A percentile compares a stretch with the other conserved stretches of the same genome.
Conservation (phyloP, 2,797 vertebrate genomes). For the Lophotriccus pileatus region DNA sequence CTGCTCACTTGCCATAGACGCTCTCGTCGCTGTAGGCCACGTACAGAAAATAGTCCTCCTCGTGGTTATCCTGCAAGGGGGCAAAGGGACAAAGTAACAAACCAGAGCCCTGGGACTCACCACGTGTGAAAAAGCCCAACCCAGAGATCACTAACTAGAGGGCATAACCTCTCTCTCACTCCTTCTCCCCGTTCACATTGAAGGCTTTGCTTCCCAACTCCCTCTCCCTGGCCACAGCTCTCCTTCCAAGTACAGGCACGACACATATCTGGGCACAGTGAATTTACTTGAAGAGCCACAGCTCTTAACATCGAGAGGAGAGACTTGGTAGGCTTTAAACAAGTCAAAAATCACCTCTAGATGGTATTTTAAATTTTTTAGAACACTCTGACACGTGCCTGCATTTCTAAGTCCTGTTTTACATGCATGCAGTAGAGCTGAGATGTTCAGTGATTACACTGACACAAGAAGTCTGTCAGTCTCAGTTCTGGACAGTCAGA, state of each 20-base stretch:
- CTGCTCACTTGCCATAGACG: conserved; percentile 91
- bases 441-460: neutral
- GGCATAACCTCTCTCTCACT: neutral
- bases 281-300: neutral
- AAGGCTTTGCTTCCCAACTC: neutral
- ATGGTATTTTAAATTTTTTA: neutral
- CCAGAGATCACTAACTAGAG: neutral
- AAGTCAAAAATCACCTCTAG: neutral
- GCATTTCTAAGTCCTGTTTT: neutral
- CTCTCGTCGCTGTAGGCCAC: conserved; percentile 98
- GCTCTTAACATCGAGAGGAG: neutral
- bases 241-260: neutral
- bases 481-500: neutral
- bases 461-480: neutral
- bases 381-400: neutral
- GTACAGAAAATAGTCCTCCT: conserved; percentile 96
- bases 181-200: fast-evolving
- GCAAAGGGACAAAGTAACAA: neutral
- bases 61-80: conserved; percentile 88
- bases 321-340: neutral
- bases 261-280: neutral
- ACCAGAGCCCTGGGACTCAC: neutral
- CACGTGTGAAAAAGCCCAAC: neutral
- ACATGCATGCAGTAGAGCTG: neutral
- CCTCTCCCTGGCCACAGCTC: neutral